Conservation (phyloP, 1,140 invertebrate species). For the Eumaeus atala region DNA sequence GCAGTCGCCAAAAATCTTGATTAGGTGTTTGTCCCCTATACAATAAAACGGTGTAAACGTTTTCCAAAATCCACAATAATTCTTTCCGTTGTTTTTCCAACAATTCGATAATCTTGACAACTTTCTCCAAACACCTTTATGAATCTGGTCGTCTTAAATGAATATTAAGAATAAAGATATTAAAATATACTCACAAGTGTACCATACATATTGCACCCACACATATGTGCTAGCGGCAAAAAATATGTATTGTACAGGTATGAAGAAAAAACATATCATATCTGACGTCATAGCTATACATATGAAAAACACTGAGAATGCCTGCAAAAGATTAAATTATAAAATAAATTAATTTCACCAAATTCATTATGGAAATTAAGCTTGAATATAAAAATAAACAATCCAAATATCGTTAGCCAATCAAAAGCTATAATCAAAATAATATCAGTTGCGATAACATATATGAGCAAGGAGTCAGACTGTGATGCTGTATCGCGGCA, state of each 20-base stretch:
- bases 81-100: no score
- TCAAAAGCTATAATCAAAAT: no score
- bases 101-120: no score
- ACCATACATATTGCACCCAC: constrained; percentile 99
- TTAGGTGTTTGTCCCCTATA: no score
- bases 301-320: constrained; percentile 98
- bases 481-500: no score
- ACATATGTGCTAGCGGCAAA: constrained; percentile 99
- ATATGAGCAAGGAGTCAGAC: no score
- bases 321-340: constrained; percentile 78
- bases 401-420: background rate
- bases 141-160: no score
- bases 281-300: constrained; percentile 98
- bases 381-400: background rate
- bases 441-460: no score
- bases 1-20: no score
- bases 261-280: constrained; percentile 99
- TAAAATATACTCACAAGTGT: constrained; percentile 85
- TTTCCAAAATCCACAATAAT: no score
- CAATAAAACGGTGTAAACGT: no score
- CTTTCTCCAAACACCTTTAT: no score
- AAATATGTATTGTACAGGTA: constrained; percentile 98
- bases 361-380: background rate
- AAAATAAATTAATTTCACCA: constrained; percentile 14
- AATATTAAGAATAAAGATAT: background rate